Conservation (phyloP, 1,140 invertebrate species). For the Zaprionus lachaisei region DNA sequence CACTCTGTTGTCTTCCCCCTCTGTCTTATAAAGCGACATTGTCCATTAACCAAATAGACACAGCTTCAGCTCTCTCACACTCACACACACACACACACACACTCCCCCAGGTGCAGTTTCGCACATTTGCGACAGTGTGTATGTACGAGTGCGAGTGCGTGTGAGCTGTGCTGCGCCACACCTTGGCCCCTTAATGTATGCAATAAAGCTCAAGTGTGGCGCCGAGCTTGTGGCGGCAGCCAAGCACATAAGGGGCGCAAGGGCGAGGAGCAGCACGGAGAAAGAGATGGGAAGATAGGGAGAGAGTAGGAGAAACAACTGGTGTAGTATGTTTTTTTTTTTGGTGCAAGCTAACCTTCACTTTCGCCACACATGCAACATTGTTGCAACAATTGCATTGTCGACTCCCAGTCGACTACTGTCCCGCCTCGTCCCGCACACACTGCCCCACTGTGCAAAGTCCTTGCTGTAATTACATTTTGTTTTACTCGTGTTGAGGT, state of each 20-base stretch:
- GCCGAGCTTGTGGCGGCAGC: conserved; percentile 37
- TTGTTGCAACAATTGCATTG: conserved; percentile 64
- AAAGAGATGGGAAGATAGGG: neutral
- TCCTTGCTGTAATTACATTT: conserved; percentile 83
- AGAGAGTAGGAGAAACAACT: neutral
- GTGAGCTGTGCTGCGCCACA: conserved; percentile 67
- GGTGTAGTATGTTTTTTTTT: conserved; percentile 13
- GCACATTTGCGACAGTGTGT: conserved; percentile 42
- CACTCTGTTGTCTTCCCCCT: neutral
- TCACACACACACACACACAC: conserved; percentile 10
- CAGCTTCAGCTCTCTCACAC: conserved; percentile 19
- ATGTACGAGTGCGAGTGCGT: conserved; percentile 18
- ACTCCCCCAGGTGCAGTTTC: conserved; percentile 41
- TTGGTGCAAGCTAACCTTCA: conserved; percentile 69
- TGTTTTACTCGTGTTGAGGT: conserved; percentile 82
- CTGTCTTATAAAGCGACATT: conserved; percentile 62
- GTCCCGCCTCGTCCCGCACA: conserved; percentile 17
- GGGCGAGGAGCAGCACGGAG: neutral
- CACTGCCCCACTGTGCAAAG: conserved; percentile 40
- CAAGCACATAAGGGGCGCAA: neutral
- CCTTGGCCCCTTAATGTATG: conserved; percentile 82
- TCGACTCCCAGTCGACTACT: conserved; percentile 44
- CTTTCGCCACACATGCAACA: conserved; percentile 71
- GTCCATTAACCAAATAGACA: conserved; percentile 76
- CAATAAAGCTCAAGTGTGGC: conserved; percentile 81